Evolutionary conservation across 2,797 vertebrate genomes (phyloP).

Genomic region (Danio jaintianensis): DNA sequence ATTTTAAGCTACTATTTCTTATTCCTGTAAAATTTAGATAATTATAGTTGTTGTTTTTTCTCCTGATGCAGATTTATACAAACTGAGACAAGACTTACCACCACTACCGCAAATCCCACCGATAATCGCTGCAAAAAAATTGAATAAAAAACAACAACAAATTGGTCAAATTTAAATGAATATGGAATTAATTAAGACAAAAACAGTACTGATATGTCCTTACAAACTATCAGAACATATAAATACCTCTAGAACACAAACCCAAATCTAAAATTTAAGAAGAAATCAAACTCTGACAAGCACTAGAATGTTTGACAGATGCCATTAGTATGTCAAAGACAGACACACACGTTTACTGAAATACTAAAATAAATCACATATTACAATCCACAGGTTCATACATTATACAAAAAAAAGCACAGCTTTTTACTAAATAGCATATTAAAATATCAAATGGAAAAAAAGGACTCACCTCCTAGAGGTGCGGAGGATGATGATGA

Average conservation of each 20-base stretch:
- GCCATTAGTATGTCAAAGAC: too few species aligned
- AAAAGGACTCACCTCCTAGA: not conserved
- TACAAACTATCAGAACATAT: not conserved
- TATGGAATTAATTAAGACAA: not conserved
- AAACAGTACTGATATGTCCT: not conserved
- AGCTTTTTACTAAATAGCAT: not conserved
- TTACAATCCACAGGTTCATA: not conserved
- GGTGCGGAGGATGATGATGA: too few species aligned
- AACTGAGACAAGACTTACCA: too few species aligned
- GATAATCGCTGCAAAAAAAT: not conserved
- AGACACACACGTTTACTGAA: not conserved
- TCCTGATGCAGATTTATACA: too few species aligned
- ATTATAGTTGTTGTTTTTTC: not conserved
- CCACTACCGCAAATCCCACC: too few species aligned
- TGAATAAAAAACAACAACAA: not conserved
- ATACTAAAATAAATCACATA: not conserved
- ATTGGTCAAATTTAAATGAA: rapidly evolving
- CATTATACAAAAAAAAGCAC: not conserved
- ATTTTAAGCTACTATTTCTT: too few species aligned
- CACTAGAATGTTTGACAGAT: not conserved
- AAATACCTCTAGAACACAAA: not conserved
- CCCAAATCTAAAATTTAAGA: too few species aligned
- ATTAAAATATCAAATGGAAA: not conserved
- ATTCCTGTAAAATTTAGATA: too few species aligned
- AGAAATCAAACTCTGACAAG: not conserved